These are phyloP conservation scores for Halocynthia aurantium DNA, from an alignment of 23 tunicate species.

Conservation along the genomic window DNA sequence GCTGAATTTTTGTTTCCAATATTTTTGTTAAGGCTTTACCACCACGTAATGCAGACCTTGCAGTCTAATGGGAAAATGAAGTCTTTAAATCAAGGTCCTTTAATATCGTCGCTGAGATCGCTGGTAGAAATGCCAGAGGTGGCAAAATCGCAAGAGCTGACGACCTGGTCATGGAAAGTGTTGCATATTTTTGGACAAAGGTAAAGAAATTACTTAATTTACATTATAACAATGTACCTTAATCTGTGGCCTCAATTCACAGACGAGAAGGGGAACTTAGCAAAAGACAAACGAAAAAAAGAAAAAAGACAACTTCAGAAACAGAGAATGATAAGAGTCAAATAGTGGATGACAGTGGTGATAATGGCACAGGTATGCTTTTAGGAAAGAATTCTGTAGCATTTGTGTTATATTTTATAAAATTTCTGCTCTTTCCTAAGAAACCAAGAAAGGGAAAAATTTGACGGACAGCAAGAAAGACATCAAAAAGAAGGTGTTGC, in stretches of 20 bases:
- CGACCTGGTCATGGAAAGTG: slow-evolving; percentile 40
- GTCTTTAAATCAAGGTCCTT: slow-evolving; percentile 1
- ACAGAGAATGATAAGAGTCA: slow-evolving; percentile 5
- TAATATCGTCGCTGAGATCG: slow-evolving; percentile 13
- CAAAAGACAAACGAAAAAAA: background rate
- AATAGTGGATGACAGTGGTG: background rate
- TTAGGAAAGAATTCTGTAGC: background rate
- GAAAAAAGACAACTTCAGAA: slow-evolving; percentile 7
- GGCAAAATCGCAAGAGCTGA: slow-evolving; percentile 34
- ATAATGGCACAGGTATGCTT: background rate
- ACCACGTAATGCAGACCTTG: background rate
- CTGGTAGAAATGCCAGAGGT: slow-evolving; percentile 30
- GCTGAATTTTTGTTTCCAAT: background rate
- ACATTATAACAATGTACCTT: background rate
- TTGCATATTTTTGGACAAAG: slow-evolving; percentile 12
- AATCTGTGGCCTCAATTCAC: background rate
- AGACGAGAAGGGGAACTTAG: background rate
- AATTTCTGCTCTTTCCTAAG: background rate
- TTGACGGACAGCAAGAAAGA: slow-evolving; percentile 29
- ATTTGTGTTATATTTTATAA: background rate
- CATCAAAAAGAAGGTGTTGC: slow-evolving; percentile 10
- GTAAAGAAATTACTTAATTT: slow-evolving; percentile 13
- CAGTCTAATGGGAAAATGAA: slow-evolving; percentile 14
- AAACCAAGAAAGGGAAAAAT: background rate
- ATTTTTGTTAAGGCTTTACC: slow-evolving; percentile 3